A percentile compares a stretch with the other conserved stretches of the same genome.
phyloP scores from a whole-genome alignment of 1,140 invertebrate species.

The Atta cephalotes region DNA sequence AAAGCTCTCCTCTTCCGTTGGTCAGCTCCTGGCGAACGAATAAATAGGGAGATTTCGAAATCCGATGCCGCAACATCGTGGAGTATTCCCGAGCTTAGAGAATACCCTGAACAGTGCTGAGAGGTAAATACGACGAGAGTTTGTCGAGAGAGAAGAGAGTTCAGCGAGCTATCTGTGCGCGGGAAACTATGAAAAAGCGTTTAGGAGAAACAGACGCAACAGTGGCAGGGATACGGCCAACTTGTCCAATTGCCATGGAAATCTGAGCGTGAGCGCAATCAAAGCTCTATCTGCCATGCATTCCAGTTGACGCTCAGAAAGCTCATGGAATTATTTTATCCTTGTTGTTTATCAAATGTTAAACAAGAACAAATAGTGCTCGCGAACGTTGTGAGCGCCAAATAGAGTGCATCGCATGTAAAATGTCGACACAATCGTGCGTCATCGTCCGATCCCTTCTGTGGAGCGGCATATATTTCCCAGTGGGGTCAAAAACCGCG shows the following conservation, averaged over 20 bases:
- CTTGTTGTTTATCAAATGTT: too few species aligned
- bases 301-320: too few species aligned
- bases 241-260: slow-evolving; percentile 47
- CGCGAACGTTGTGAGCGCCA: too few species aligned
- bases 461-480: background rate
- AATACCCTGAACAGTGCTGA: background rate
- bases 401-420: too few species aligned
- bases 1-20: background rate
- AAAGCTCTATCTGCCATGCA: slow-evolving; percentile 23
- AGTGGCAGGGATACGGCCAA: slow-evolving; percentile 13
- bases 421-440: background rate
- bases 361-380: too few species aligned
- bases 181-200: slow-evolving; percentile 58
- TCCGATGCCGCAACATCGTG: slow-evolving; percentile 31
- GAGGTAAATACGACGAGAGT: slow-evolving; percentile 49
- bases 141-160: slow-evolving; percentile 36
- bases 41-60: slow-evolving; percentile 35
- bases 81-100: slow-evolving; percentile 16
- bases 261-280: slow-evolving; percentile 4
- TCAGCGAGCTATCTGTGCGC: background rate
- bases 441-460: background rate
- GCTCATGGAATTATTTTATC: too few species aligned
- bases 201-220: slow-evolving; percentile 37
- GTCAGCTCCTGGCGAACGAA: slow-evolving; percentile 6
- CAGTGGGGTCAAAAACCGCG: background rate